Percentiles rank a stretch among this genome's conserved stretches.
phyloP scores from a whole-genome alignment of 1,140 invertebrate species.

The Tribolium castaneum region DNA sequence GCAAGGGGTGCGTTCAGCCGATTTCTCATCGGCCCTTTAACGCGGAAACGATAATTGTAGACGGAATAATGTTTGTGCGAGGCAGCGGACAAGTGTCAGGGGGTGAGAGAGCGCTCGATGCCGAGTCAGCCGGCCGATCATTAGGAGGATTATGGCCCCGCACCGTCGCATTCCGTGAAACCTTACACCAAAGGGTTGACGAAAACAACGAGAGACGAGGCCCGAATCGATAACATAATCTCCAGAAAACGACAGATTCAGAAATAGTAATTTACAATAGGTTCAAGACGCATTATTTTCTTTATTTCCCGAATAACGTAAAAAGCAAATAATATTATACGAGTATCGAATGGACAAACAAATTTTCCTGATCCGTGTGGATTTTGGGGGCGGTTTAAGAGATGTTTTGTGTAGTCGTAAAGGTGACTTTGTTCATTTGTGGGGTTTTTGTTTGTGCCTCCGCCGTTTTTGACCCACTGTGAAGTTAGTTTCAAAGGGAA shows the following conservation, averaged over 20 bases:
- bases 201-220: conserved; percentile 52
- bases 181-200: conserved; percentile 58
- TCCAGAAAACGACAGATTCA: not conserved
- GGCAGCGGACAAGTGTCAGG: conserved; percentile 56
- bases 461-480: not conserved
- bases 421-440: conserved; percentile 1
- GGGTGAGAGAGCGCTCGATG: conserved; percentile 46
- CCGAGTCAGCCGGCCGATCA: conserved; percentile 54
- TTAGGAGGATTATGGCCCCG: conserved; percentile 59
- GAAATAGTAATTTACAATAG: too few species aligned
- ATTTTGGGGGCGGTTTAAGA: not conserved
- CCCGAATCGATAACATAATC: conserved; percentile 22
- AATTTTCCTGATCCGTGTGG: too few species aligned
- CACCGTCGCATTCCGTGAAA: conserved; percentile 53
- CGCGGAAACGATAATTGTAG: conserved; percentile 62
- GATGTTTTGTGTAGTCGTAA: not conserved
- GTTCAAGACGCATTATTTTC: too few species aligned
- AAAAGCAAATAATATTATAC: too few species aligned
- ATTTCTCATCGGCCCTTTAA: conserved; percentile 54
- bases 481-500: not conserved
- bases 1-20: conserved; percentile 51
- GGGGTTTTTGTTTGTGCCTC: not conserved
- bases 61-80: conserved; percentile 60
- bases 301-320: too few species aligned
- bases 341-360: too few species aligned